These are phyloP conservation scores for Dendrolimus houi DNA, from an alignment of 2,888 invertebrate genomes.

Conservation along the genomic window DNA sequence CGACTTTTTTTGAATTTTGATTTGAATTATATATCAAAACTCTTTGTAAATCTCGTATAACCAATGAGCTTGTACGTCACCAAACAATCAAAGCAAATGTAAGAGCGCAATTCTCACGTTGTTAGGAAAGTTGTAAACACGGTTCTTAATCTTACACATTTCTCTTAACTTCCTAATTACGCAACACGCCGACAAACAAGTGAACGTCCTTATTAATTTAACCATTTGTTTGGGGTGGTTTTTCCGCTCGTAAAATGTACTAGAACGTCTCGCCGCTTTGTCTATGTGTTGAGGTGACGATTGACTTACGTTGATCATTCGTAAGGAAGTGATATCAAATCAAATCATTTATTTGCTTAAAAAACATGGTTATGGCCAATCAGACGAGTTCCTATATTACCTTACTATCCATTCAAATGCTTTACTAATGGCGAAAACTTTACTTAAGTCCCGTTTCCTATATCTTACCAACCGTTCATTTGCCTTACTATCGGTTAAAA, in stretches of 20 bases:
- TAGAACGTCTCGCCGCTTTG: constrained; percentile 46
- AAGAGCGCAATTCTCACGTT: constrained; percentile 8
- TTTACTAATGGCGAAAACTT: too few species aligned
- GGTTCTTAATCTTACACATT: constrained; percentile 6
- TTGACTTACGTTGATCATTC: background rate
- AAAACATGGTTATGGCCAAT: too few species aligned
- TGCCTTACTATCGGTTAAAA: too few species aligned
- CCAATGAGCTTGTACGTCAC: background rate
- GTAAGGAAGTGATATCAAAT: background rate
- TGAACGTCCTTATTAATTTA: constrained; percentile 65
- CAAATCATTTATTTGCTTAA: too few species aligned
- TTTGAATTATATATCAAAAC: too few species aligned
- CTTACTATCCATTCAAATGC: too few species aligned
- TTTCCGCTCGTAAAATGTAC: constrained; percentile 55
- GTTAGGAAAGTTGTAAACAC: background rate
- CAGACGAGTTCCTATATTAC: too few species aligned
- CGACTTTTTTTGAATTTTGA: too few species aligned
- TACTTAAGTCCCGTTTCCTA: too few species aligned
- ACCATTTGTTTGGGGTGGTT: constrained; percentile 67
- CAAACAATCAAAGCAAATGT: background rate
- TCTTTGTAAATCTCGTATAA: too few species aligned
- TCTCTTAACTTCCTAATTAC: constrained; percentile 42
- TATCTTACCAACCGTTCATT: too few species aligned
- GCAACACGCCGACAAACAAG: constrained; percentile 42
- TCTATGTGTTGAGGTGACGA: background rate